phyloP scores from a whole-genome alignment of 1,140 invertebrate genomes.

The Fopius arisanus region DNA sequence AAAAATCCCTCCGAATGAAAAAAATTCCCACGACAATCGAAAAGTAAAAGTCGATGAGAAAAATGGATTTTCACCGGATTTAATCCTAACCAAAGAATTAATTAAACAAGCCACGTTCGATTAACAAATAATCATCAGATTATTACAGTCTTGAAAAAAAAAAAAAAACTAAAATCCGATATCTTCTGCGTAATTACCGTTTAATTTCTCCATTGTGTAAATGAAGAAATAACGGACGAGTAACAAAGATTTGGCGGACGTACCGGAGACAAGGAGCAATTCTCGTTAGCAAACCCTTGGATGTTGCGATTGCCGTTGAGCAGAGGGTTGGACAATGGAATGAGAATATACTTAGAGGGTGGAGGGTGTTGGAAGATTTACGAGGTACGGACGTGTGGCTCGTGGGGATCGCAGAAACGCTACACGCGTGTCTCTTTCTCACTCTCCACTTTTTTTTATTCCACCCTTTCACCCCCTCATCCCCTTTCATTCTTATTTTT shows the following conservation, averaged over 20 bases:
- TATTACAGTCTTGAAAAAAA: no score
- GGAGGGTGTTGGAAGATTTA: slow-evolving; percentile 3
- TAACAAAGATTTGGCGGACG: not conserved
- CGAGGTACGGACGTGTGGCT: slow-evolving; percentile 16
- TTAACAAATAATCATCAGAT: no score
- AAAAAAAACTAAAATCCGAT: no score
- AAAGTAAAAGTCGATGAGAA: no score
- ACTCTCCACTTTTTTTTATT: not conserved
- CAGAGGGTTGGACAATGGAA: not conserved
- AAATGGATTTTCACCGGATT: no score
- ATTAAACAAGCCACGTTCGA: no score
- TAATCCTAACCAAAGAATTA: no score
- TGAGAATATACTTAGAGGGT: not conserved
- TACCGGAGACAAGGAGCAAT: not conserved
- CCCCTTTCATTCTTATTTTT: not conserved
- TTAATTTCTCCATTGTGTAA: no score
- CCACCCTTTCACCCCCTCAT: not conserved
- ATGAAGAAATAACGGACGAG: no score
- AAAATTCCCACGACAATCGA: no score
- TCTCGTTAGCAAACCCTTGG: slow-evolving; percentile 12
- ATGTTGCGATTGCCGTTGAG: slow-evolving; percentile 7
- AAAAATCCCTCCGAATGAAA: no score
- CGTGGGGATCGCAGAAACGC: not conserved
- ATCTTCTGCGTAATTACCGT: no score
- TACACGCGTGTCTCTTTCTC: slow-evolving; percentile 2